These are phyloP conservation scores for Melanerpes formicivorus DNA, from an alignment of 2,113 vertebrate genomes.

Conservation along the genomic window DNA sequence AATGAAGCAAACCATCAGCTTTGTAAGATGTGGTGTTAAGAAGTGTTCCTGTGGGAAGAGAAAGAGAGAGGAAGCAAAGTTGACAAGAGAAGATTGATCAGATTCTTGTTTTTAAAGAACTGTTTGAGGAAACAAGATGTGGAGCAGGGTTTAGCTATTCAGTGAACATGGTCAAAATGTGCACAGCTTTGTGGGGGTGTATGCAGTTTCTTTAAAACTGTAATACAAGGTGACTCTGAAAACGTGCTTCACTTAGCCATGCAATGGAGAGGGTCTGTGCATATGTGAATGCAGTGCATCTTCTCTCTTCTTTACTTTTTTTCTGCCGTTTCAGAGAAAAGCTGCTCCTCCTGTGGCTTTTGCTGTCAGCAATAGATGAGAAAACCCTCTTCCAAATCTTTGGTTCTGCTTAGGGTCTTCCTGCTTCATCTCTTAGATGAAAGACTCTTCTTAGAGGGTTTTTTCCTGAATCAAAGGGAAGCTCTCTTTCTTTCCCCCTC, in stretches of 20 bases:
- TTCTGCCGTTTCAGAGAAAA: background rate
- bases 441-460: background rate
- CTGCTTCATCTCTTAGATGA: conserved; percentile 10
- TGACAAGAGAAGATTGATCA: background rate
- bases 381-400: conserved; percentile 20
- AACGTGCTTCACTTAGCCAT: background rate
- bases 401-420: background rate
- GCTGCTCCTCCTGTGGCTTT: background rate
- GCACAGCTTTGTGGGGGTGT: background rate
- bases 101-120: background rate
- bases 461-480: conserved; percentile 13
- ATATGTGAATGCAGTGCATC: background rate
- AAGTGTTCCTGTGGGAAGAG: background rate
- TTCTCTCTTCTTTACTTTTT: background rate
- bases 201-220: background rate
- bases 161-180: background rate
- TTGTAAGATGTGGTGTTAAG: background rate
- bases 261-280: background rate
- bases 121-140: background rate
- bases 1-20: background rate
- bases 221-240: background rate
- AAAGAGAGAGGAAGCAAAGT: background rate
- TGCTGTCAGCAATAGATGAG: background rate
- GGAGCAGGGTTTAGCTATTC: background rate
- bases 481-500: background rate